Evolutionary conservation across 2,113 vertebrate species (phyloP).

Genomic region (Rhombomys opimus): DNA sequence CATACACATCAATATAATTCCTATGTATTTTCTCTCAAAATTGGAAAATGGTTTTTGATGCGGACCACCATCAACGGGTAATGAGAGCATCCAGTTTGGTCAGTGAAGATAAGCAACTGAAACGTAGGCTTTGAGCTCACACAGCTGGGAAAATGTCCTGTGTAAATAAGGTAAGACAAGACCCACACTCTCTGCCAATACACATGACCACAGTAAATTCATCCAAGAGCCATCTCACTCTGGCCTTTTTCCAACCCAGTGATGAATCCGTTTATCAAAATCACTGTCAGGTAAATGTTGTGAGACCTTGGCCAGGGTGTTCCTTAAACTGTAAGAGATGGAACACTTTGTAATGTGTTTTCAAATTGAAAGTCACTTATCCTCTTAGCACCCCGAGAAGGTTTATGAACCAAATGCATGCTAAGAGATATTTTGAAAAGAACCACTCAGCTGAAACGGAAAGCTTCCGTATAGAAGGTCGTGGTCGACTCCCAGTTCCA

Average conservation of each 20-base stretch:
- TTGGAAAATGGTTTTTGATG: slow-evolving; percentile 40
- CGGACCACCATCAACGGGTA: slow-evolving; percentile 35
- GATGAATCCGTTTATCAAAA: slow-evolving; percentile 81
- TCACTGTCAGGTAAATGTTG: slow-evolving; percentile 82
- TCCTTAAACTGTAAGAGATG: slow-evolving; percentile 80
- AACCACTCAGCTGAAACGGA: slow-evolving; percentile 67
- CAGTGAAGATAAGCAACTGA: slow-evolving; percentile 59
- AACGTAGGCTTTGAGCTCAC: slow-evolving; percentile 59
- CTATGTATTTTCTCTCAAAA: slow-evolving; percentile 35
- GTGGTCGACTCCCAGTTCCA: slow-evolving; percentile 54
- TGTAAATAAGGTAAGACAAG: slow-evolving; percentile 73
- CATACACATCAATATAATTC: slow-evolving; percentile 35
- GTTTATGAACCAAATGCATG: slow-evolving; percentile 82
- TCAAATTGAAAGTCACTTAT: slow-evolving; percentile 81
- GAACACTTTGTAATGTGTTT: slow-evolving; percentile 81
- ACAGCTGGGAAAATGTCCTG: slow-evolving; percentile 60
- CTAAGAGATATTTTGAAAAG: slow-evolving; percentile 75
- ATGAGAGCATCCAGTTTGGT: slow-evolving; percentile 39
- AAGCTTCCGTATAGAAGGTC: slow-evolving; percentile 62
- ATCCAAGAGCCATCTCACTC: slow-evolving; percentile 64
- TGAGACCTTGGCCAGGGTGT: slow-evolving; percentile 77
- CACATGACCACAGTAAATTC: slow-evolving; percentile 1
- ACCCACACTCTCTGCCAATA: slow-evolving; percentile 64
- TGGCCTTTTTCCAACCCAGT: slow-evolving; percentile 74
- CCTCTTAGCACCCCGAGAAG: slow-evolving; percentile 79